Evolutionary conservation across 2,797 vertebrate genomes (phyloP), one percentile per base, ranked within the genome.

Genomic region (Podarcis lilfordi): DNA sequence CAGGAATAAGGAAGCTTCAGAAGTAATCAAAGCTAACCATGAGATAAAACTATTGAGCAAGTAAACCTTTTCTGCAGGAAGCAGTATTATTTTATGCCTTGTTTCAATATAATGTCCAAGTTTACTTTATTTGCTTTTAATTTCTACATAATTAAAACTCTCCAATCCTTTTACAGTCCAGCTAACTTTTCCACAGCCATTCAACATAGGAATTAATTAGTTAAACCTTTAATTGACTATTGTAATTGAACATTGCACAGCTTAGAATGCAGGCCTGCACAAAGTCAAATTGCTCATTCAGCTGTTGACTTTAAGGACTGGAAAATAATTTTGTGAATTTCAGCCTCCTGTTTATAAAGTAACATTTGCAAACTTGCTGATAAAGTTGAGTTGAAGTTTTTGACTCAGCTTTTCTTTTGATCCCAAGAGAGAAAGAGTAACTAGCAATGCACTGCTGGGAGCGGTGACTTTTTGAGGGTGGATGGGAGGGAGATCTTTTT

Each of bases 291-390:
- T 66, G 89, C 79, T 81, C 92, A 92, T 90, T 88, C 86, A 88
- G 85, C 89, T 91, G 87, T 25, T 91, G 84, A 93, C 89, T 68
- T 88, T 59, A 72, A 93, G 87, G 92, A 85, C 68, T 89, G 27
- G 59, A 89, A 86, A 92, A 74, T 74, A 87, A 92, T 86, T 84
- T 86, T 69, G 91, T 92, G 93, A 89, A 92, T 92, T 93, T 87
- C 88, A 92, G 86, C 72, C 90, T 94, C 91, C 88, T 90, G 78
- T 17, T 91, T 92, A 85, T 85, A 90, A 91, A 95, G 86, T 93
- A 90, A 85, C 94, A 94, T 94, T 90, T 76, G 91, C 88, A 72
- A 90, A 92, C 88, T 88, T 0, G 91, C 88, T 89, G 68, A 45
- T 15, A 74, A 17, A 74, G 32, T 17, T 74, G 72, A 37, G 19